phyloP scores from a whole-genome alignment of 2,888 invertebrate genomes.

The Xanthia togata region DNA sequence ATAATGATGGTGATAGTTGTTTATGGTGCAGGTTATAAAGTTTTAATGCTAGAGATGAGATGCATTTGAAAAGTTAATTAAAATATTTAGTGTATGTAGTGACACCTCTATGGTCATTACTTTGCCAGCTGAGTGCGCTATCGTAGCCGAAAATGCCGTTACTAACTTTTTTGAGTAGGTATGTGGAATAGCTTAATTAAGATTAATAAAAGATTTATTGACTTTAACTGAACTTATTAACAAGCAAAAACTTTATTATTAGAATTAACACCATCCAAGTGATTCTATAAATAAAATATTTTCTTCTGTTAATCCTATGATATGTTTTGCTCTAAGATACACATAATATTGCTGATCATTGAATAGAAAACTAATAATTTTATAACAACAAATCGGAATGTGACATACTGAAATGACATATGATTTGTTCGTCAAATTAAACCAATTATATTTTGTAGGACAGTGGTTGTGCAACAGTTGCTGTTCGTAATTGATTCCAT shows the following conservation, averaged over 20 bases:
- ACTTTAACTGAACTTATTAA: slow-evolving; percentile 17
- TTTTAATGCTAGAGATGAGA: slow-evolving; percentile 48
- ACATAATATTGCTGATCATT: background rate
- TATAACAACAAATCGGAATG: slow-evolving; percentile 32
- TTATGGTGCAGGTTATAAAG: slow-evolving; percentile 38
- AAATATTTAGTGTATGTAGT: slow-evolving; percentile 46
- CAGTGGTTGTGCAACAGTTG: slow-evolving; percentile 63
- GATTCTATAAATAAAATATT: background rate
- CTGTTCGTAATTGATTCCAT: slow-evolving; percentile 66
- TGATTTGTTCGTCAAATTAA: slow-evolving; percentile 55
- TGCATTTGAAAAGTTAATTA: slow-evolving; percentile 43
- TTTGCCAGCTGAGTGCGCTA: slow-evolving; percentile 26
- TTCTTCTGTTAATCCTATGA: background rate
- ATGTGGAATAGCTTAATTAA: slow-evolving; percentile 34
- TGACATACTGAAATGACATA: slow-evolving; percentile 54
- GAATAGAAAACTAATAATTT: slow-evolving; percentile 12
- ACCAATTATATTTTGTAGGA: slow-evolving; percentile 67
- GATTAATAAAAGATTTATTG: slow-evolving; percentile 29
- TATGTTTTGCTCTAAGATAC: background rate
- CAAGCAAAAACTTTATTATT: slow-evolving; percentile 3
- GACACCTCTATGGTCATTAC: slow-evolving; percentile 46
- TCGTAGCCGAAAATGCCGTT: slow-evolving; percentile 23
- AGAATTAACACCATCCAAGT: background rate
- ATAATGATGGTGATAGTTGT: slow-evolving; percentile 26
- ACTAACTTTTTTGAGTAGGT: background rate